Evolutionary conservation across 2,888 invertebrate species (phyloP).

Genomic region (Phengaris arion): DNA sequence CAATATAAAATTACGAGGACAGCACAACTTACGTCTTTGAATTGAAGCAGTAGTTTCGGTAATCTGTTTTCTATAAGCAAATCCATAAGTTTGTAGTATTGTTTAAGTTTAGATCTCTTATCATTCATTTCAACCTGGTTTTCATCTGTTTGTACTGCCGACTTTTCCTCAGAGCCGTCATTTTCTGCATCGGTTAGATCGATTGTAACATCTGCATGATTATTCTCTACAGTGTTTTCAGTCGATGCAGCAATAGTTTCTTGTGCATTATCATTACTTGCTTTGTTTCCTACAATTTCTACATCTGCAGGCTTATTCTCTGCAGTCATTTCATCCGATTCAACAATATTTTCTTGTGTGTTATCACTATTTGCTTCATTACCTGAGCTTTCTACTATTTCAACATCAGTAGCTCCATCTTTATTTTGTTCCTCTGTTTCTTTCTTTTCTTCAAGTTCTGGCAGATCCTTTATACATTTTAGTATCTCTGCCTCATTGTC

Average conservation of each 20-base stretch:
- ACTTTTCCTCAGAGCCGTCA: neutral
- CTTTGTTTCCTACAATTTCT: neutral
- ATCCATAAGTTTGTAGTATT: conserved; percentile 39
- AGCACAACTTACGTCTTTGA: conserved; percentile 48
- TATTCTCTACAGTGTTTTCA: neutral
- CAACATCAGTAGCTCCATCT: neutral
- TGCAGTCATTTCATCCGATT: neutral
- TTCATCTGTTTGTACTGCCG: neutral
- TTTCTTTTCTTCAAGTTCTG: conserved; percentile 2
- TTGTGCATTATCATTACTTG: neutral
- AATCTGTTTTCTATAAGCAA: conserved; percentile 42
- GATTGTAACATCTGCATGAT: neutral
- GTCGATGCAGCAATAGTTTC: neutral
- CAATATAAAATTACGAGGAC: neutral
- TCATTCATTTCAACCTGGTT: neutral
- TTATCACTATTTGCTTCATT: neutral
- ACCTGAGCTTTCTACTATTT: neutral
- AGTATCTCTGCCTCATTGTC: conserved; percentile 15
- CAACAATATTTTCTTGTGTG: neutral
- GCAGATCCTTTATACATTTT: conserved; percentile 7
- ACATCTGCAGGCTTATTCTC: neutral
- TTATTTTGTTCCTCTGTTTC: neutral
- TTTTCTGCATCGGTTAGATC: neutral
- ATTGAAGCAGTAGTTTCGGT: conserved; percentile 48
- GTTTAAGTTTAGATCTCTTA: conserved; percentile 22